These are phyloP conservation scores for Sander vitreus DNA, from an alignment of 2,113 vertebrate species.

Conservation along the genomic window DNA sequence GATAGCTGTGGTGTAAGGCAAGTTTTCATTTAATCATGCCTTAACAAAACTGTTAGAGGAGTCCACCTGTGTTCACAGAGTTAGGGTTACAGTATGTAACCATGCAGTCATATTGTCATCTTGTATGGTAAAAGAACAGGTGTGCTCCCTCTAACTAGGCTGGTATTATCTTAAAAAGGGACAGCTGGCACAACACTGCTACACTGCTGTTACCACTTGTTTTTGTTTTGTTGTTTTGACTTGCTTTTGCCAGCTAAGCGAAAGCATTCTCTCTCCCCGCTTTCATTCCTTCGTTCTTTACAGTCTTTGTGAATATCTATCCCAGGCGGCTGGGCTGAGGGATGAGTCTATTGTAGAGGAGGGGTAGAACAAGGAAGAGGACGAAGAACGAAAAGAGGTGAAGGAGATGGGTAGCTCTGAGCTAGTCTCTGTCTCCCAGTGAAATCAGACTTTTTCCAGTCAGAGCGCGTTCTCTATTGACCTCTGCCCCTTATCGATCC, in stretches of 20 bases:
- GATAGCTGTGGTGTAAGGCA: background rate
- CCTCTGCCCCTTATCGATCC: conserved; percentile 65
- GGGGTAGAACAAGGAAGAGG: conserved; percentile 36
- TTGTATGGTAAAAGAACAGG: background rate
- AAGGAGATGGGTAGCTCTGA: conserved; percentile 30
- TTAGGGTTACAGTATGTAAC: conserved; percentile 6
- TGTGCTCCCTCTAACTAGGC: background rate
- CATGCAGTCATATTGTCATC: conserved; percentile 11
- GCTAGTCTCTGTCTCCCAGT: conserved; percentile 28
- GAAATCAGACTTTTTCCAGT: conserved; percentile 62
- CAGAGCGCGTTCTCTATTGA: conserved; percentile 66
- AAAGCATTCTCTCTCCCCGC: conserved; percentile 13
- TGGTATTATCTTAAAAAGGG: conserved; percentile 30
- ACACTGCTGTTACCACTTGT: conserved; percentile 16
- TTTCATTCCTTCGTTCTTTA: conserved; percentile 33
- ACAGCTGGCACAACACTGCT: conserved; percentile 36
- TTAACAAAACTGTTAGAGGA: background rate
- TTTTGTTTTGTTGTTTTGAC: conserved; percentile 27
- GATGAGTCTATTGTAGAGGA: conserved; percentile 48
- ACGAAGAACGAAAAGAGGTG: conserved; percentile 30
- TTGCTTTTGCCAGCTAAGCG: conserved; percentile 21
- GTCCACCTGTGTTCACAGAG: conserved; percentile 11
- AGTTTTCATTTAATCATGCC: background rate
- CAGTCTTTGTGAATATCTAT: conserved; percentile 58
- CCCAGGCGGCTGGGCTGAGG: conserved; percentile 12